phyloP scores from a whole-genome alignment of 2,888 invertebrate species.

The Cantharis nigra region DNA sequence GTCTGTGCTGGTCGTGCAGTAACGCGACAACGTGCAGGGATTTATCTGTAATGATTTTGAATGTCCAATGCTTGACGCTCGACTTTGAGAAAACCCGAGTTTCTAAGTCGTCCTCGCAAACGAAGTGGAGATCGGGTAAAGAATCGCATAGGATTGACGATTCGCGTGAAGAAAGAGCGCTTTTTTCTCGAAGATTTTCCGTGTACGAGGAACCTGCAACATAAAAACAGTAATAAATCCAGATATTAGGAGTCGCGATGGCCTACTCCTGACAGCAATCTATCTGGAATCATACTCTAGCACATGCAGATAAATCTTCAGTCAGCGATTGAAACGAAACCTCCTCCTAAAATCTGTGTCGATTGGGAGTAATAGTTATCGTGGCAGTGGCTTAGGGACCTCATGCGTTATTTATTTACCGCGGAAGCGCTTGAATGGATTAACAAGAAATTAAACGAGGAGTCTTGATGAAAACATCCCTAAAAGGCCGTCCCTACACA shows the following conservation, averaged over 20 bases:
- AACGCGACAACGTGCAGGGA: slow-evolving; percentile 66
- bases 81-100: slow-evolving; percentile 67
- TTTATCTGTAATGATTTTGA: slow-evolving; percentile 60
- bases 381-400: too few relatives aligned
- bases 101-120: slow-evolving; percentile 62
- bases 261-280: too few relatives aligned
- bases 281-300: too few relatives aligned
- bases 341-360: too few relatives aligned
- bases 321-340: too few relatives aligned
- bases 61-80: slow-evolving; percentile 65
- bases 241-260: neutral
- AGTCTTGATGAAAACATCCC: too few relatives aligned
- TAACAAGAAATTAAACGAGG: too few relatives aligned
- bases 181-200: slow-evolving; percentile 69
- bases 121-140: neutral
- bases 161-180: slow-evolving; percentile 60
- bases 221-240: slow-evolving; percentile 2
- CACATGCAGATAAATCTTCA: too few relatives aligned
- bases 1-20: slow-evolving; percentile 71
- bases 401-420: too few relatives aligned
- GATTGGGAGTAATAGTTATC: too few relatives aligned
- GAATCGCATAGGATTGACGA: neutral
- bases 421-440: too few relatives aligned
- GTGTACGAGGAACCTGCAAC: slow-evolving; percentile 55
- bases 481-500: too few relatives aligned